These are phyloP conservation scores for Rhinoderma darwinii DNA, from an alignment of 2,113 vertebrate genomes.

Conservation along the genomic window DNA sequence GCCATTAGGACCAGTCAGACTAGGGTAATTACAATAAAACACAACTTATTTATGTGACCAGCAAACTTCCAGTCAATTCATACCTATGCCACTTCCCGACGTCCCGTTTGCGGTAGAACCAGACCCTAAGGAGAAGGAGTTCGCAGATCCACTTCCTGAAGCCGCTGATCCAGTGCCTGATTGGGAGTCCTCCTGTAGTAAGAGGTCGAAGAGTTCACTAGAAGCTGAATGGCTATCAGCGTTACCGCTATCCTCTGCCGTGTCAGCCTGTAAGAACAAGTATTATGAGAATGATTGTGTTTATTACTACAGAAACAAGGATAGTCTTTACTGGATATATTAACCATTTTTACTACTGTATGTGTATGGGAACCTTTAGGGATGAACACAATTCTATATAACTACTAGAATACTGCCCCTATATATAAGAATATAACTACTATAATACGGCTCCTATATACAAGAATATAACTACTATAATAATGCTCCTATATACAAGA, in stretches of 20 bases:
- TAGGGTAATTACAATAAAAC: constrained; percentile 29
- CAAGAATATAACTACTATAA: too few species aligned
- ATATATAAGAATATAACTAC: too few species aligned
- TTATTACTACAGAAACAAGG: too few species aligned
- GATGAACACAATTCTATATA: too few species aligned
- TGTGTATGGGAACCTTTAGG: too few species aligned
- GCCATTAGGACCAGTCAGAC: constrained; percentile 26
- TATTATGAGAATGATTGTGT: neutral
- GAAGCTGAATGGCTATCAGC: constrained; percentile 69
- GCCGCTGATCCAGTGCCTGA: constrained; percentile 75
- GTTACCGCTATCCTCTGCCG: constrained; percentile 67
- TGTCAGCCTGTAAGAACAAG: constrained; percentile 66
- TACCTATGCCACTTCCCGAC: constrained; percentile 76
- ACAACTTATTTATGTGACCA: neutral
- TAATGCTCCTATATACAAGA: neutral
- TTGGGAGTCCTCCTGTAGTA: constrained; percentile 71
- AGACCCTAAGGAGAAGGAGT: constrained; percentile 70
- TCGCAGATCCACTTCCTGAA: constrained; percentile 76
- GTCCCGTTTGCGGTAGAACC: constrained; percentile 70
- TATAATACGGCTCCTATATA: too few species aligned
- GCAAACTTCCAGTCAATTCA: neutral
- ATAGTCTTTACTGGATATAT: too few species aligned
- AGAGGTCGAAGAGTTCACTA: constrained; percentile 69
- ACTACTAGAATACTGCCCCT: too few species aligned
- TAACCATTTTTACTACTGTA: too few species aligned